Evolutionary conservation across 2,797 vertebrate genomes (phyloP).

Genomic region (Eutrigla gurnardus): DNA sequence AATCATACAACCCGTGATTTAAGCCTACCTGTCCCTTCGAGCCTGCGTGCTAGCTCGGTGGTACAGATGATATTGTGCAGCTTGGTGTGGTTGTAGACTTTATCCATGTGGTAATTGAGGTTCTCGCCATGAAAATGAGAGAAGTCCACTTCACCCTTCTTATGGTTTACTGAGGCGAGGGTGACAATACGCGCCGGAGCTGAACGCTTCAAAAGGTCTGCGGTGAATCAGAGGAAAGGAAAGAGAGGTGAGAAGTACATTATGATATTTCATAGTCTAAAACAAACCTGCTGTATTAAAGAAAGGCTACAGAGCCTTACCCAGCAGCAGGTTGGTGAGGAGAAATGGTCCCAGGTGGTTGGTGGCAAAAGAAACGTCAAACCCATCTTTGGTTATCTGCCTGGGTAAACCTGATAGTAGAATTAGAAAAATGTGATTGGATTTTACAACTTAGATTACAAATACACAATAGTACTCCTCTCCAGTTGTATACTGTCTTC

Average conservation of each 20-base stretch:
- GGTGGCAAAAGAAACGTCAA: conserved; percentile 87
- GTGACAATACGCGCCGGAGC: conserved; percentile 86
- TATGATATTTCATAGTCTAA: not conserved
- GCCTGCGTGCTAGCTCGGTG: conserved; percentile 83
- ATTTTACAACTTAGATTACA: not conserved
- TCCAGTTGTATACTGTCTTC: not conserved
- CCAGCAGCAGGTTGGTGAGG: conserved; percentile 90
- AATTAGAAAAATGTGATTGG: not conserved
- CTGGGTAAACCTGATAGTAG: conserved; percentile 82
- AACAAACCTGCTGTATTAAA: not conserved
- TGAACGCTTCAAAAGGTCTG: conserved; percentile 86
- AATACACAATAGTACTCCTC: not conserved
- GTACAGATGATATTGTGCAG: conserved; percentile 90
- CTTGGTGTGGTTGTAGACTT: conserved; percentile 87
- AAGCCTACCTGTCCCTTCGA: conserved; percentile 86
- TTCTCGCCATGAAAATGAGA: conserved; percentile 83
- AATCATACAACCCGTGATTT: not conserved
- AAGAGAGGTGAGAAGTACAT: not conserved
- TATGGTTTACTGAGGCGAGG: conserved; percentile 84
- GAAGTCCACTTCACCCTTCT: conserved; percentile 76
- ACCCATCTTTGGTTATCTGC: conserved; percentile 82
- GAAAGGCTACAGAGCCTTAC: conserved; percentile 64
- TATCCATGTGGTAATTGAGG: conserved; percentile 38
- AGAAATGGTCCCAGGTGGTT: conserved; percentile 91
- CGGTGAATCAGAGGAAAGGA: not conserved